Conservation (phyloP, 35 echinoderm and acorn worm species). For the Lytechinus variegatus region DNA sequence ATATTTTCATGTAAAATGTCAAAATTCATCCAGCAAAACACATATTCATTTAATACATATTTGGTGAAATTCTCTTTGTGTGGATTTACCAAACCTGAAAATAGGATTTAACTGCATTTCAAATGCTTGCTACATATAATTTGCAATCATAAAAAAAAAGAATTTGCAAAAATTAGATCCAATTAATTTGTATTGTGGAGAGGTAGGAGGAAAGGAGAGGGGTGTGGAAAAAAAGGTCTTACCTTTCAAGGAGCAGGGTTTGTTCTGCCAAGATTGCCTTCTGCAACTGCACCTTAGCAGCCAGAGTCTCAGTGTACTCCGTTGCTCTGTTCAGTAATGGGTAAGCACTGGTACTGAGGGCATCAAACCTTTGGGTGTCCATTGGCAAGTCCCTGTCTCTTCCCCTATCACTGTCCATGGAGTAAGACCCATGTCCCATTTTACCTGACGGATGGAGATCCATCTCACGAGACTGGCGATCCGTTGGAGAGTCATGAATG, state of each 20-base stretch:
- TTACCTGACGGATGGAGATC: neutral
- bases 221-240: neutral
- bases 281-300: neutral
- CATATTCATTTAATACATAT: too few species aligned
- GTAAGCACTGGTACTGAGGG: neutral
- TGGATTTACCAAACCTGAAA: too few species aligned
- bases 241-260: slow-evolving; percentile 23
- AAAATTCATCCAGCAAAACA: too few species aligned
- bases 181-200: too few species aligned
- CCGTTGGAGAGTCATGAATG: neutral
- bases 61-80: too few species aligned
- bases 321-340: neutral
- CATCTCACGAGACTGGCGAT: neutral
- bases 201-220: too few species aligned
- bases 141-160: too few species aligned
- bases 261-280: slow-evolving; percentile 24
- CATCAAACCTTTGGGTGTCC: neutral
- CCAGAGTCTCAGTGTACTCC: neutral
- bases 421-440: neutral
- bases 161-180: too few species aligned
- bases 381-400: neutral
- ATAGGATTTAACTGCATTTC: too few species aligned
- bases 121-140: too few species aligned
- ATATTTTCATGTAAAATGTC: too few species aligned
- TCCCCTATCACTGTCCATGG: neutral